A percentile compares a stretch with the other conserved stretches of the same genome.
These are phyloP conservation scores for Lamproptera curius DNA, from an alignment of 2,888 invertebrate species.

Conservation along the genomic window DNA sequence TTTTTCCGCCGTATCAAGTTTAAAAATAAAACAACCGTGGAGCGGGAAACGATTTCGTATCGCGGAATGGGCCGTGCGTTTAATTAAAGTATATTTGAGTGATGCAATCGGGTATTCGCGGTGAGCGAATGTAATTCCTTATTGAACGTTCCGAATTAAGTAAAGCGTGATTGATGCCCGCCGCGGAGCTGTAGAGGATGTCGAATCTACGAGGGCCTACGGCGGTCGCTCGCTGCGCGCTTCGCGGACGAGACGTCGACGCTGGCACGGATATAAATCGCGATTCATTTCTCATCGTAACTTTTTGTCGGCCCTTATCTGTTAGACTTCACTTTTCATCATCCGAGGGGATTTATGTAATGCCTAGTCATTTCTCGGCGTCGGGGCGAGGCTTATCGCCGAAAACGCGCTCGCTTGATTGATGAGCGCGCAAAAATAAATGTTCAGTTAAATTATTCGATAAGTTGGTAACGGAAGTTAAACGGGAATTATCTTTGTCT, in stretches of 20 bases:
- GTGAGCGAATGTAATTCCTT: constrained; percentile 9
- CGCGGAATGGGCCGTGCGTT: background rate
- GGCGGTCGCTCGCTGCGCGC: constrained; percentile 26
- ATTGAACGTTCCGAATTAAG: constrained; percentile 15
- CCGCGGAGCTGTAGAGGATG: constrained; percentile 20
- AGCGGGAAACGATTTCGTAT: background rate
- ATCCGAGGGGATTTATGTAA: constrained; percentile 80
- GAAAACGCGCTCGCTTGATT: constrained; percentile 75
- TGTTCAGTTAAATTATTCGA: constrained; percentile 80
- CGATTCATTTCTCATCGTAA: constrained; percentile 80
- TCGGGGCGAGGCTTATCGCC: constrained; percentile 76
- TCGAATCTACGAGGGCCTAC: constrained; percentile 22
- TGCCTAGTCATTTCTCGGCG: constrained; percentile 80
- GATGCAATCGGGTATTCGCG: background rate
- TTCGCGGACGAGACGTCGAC: constrained; percentile 42
- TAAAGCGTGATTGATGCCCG: constrained; percentile 31
- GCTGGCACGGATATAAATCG: constrained; percentile 71
- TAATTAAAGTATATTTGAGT: background rate
- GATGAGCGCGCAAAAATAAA: constrained; percentile 80
- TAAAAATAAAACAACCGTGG: constrained; percentile 25
- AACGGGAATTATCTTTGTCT: constrained; percentile 79
- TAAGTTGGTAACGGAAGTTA: constrained; percentile 80
- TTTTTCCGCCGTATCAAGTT: constrained; percentile 32
- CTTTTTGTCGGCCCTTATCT: constrained; percentile 80
- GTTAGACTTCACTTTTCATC: constrained; percentile 80